These are phyloP conservation scores for Cryptoprocta ferox DNA, from an alignment of 2,797 vertebrate species.

Conservation along the genomic window DNA sequence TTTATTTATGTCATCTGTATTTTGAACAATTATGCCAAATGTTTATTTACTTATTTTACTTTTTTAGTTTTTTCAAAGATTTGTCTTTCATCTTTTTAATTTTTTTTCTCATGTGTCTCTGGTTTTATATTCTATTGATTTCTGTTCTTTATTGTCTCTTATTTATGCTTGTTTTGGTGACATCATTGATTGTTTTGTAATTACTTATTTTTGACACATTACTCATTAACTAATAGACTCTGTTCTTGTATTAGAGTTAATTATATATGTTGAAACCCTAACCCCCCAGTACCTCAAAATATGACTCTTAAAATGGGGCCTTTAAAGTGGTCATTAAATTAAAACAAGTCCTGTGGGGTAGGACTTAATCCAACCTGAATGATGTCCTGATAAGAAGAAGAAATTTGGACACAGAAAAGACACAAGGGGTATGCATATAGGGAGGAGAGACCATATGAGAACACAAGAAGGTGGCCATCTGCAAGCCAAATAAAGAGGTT, in stretches of 20 bases:
- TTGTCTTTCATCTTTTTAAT: not conserved
- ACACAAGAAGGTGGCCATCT: not conserved
- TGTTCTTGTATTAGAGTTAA: not conserved
- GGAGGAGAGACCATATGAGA: not conserved
- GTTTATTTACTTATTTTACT: not conserved
- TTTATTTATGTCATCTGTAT: not conserved
- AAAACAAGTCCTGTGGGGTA: not conserved
- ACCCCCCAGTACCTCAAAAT: not conserved
- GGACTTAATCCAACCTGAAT: not conserved
- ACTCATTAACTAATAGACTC: not conserved
- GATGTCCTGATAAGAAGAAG: not conserved
- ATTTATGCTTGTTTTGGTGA: not conserved
- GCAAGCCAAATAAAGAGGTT: not conserved
- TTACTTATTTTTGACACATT: not conserved
- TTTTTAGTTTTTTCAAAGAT: not conserved
- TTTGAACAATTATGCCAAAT: not conserved
- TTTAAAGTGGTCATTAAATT: not conserved
- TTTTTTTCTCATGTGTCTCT: not conserved
- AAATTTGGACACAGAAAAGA: not conserved
- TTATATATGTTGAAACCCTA: not conserved
- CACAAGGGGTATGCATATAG: not conserved
- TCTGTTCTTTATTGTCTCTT: not conserved
- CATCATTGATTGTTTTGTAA: not conserved
- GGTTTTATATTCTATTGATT: not conserved
- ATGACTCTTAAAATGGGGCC: not conserved